Evolutionary conservation across 2,797 vertebrate species (phyloP).

Genomic region (Peromyscus nudipes): DNA sequence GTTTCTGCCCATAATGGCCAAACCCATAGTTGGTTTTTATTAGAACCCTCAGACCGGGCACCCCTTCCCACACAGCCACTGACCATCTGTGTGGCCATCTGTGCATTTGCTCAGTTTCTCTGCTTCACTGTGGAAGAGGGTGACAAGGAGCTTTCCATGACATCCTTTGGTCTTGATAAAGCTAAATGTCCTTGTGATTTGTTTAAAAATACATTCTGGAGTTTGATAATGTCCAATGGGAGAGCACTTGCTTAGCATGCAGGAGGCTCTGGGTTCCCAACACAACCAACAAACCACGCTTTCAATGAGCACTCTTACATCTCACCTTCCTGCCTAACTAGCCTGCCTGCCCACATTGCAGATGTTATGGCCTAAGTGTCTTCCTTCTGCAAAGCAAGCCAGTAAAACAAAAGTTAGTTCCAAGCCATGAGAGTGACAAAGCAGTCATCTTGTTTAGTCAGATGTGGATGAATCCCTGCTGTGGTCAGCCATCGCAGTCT

Average conservation of each 20-base stretch:
- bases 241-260: neutral
- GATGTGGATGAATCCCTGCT: slow-evolving; percentile 13
- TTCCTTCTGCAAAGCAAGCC: slow-evolving; percentile 34
- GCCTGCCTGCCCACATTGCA: neutral
- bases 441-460: slow-evolving; percentile 41
- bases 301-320: neutral
- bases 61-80: neutral
- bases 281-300: neutral
- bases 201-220: neutral
- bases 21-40: slow-evolving; percentile 44
- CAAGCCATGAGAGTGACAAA: slow-evolving; percentile 14
- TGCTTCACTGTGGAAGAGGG: neutral
- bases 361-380: slow-evolving; percentile 25
- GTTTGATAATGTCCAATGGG: neutral
- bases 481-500: neutral
- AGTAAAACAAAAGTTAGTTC: slow-evolving; percentile 51
- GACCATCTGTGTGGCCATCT: slow-evolving; percentile 34
- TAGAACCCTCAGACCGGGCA: neutral
- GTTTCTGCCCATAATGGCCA: slow-evolving; percentile 11
- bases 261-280: neutral
- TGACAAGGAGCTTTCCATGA: neutral
- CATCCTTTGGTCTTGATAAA: neutral
- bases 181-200: neutral
- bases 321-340: neutral
- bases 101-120: slow-evolving; percentile 29